Evolutionary conservation across 1,140 invertebrate species (phyloP), one percentile per base, ranked within the genome.

Genomic region (Rhopalosiphum padi): DNA sequence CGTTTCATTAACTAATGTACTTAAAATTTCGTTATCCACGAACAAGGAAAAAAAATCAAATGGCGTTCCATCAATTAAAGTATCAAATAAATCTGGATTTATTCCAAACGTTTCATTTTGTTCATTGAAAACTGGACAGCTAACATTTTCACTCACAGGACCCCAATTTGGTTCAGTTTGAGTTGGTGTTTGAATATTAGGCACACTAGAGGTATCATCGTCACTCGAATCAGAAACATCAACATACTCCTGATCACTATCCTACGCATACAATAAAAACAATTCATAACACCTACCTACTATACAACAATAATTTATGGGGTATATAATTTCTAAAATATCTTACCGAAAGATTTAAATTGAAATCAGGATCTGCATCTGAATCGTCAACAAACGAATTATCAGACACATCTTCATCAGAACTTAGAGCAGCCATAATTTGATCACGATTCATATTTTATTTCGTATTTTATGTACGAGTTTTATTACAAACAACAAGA

Each of bases 91-190:
- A 55, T 93, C 46, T 55, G 77, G 35, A 48, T 87, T 90, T 53
- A 90, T 90, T 55, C 89, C 89, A 55, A 90, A 60, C 48, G 83
- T 86, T 86, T 86, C 83, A 43, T 86, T 86, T 86, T 46, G 41
- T 86, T 22, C 41, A 86, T 86, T 46, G 83, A 86, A 86, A 86
- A 86, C 41, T 86, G 83, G 83, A 86, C 83, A 11, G 41, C 83
- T 86, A 86, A 86, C 83, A 86, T 86, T 86, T 22, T 86, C 83
- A 86, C 25, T 86, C 83, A 86, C 83, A 86, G 25, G 41, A 86
- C 83, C 83, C 83, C 83, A 86, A 86, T 86, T 86, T 86, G 83
- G 22, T 86, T 86, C 83, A 86, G 23, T 86, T 86, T 86, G 83
- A 86, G 41, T 30, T 86, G 41, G 83, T 86, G 83, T 86, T 86